Evolutionary conservation across 92 coral and sea anemone genomes (phyloP), one percentile per base, ranked within the genome.

Genomic region (Heteractis magnifica): DNA sequence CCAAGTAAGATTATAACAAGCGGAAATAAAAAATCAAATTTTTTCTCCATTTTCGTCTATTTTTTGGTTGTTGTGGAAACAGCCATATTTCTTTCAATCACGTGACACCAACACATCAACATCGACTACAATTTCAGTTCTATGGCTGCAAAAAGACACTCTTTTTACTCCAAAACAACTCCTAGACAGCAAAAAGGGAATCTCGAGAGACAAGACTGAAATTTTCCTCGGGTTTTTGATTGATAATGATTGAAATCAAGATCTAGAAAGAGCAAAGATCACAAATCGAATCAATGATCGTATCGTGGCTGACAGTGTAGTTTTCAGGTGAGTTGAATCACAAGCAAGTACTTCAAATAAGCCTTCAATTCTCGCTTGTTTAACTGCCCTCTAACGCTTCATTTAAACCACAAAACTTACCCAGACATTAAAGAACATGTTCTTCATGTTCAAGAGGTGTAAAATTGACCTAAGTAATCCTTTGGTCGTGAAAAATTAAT

Each of bases 41-140:
- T 68, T 68, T 68, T 16, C 70, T 16, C 19, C 44, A 68, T 68
- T 74, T 74, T 49, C 11, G 3, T 74, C 10, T 80, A 64, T 81
- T 81, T 65, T 74, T 12, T 52, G 16, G 84, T 81, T 81, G 41
- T 65, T 62, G 65, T 81, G 56, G 77, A 77, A 81, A 81, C 84
- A 41, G 26, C 68, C 65, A 68, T 49, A 81, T 56, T 81, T 20
- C 84, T 68, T 70, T 75, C 72, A 52, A 65, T 81, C 84, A 81
- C 84, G 84, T 81, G 84, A 81, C 51, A 9, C 6, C 49, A 70
- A 12, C 49, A 51, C 56, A 81, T 80, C 83, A 80, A 80, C 83
- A 50, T 59, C 59, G 55, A 15, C 19, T 26, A 7, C 34, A 23
- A 48, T 68, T 81, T 68, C 73, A 23, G 12, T n/a, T 68, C 19